Percentiles rank a stretch among this genome's conserved stretches.
Evolutionary conservation across 2,113 vertebrate species (phyloP).

Genomic region (Corynorhinus townsendii): DNA sequence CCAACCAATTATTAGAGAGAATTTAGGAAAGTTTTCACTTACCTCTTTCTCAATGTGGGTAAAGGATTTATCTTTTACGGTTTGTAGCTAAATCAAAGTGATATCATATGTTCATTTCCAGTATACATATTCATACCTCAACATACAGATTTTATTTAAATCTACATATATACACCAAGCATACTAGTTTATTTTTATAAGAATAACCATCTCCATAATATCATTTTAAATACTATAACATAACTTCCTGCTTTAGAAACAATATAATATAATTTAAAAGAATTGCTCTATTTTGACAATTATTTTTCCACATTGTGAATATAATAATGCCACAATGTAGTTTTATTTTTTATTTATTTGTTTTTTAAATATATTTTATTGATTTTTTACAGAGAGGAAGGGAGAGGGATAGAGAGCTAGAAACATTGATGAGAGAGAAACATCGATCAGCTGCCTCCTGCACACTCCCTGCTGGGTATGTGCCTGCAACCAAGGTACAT

Average conservation of each 20-base stretch:
- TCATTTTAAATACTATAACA: neutral
- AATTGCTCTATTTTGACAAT: neutral
- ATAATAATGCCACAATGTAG: neutral
- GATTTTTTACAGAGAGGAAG: too few species aligned
- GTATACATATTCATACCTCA: neutral
- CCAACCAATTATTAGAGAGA: neutral
- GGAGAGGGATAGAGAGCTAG: too few species aligned
- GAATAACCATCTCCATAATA: neutral
- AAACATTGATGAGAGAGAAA: too few species aligned
- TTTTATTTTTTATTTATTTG: neutral
- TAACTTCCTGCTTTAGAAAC: neutral
- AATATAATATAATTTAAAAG: neutral
- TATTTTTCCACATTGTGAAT: neutral
- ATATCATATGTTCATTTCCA: neutral
- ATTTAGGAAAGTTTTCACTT: neutral
- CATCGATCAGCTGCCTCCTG: too few species aligned
- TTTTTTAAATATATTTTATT: too few species aligned
- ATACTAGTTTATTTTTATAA: neutral
- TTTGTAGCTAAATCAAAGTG: neutral
- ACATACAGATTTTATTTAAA: neutral
- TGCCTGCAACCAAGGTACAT: too few species aligned
- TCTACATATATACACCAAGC: neutral
- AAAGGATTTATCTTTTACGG: too few species aligned
- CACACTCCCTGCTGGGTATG: too few species aligned
- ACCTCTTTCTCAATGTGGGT: neutral